Conservation (phyloP, 2,888 invertebrate genomes). For the Elegia similella region DNA sequence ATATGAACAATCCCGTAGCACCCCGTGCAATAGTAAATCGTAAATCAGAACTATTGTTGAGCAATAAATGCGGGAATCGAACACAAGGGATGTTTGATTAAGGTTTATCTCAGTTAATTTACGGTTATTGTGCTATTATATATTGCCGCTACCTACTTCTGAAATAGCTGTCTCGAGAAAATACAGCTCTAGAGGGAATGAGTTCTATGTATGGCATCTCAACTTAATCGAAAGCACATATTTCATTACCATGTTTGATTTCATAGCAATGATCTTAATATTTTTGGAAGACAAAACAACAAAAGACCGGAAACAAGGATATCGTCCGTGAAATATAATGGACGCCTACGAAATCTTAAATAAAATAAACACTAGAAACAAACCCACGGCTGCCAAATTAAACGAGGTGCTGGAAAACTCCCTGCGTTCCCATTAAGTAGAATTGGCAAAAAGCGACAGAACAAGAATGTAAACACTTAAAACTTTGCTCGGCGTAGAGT, state of each 20-base stretch:
- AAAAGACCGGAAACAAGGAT: background rate
- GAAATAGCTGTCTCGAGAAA: slow-evolving; percentile 24
- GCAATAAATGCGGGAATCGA: slow-evolving; percentile 75
- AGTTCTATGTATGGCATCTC: background rate
- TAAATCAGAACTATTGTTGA: slow-evolving; percentile 79
- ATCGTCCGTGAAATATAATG: background rate
- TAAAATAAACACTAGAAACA: slow-evolving; percentile 64
- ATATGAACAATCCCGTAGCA: slow-evolving; percentile 56
- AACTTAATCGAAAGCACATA: background rate
- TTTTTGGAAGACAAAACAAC: background rate
- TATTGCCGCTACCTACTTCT: slow-evolving; percentile 32
- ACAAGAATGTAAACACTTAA: slow-evolving; percentile 79
- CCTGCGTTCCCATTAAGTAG: slow-evolving; percentile 68
- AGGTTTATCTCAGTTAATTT: slow-evolving; percentile 77
- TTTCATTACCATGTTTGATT: background rate
- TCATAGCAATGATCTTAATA: background rate
- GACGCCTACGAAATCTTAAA: slow-evolving; percentile 41
- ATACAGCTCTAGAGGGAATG: slow-evolving; percentile 19
- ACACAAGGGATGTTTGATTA: slow-evolving; percentile 77
- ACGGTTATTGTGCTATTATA: slow-evolving; percentile 72
- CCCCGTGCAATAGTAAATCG: slow-evolving; percentile 58
- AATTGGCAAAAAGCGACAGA: slow-evolving; percentile 77
- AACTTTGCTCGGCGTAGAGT: slow-evolving; percentile 66
- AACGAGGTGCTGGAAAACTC: slow-evolving; percentile 65
- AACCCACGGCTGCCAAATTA: slow-evolving; percentile 58